Evolutionary conservation across 2,797 vertebrate species (phyloP).

Genomic region (Galaxias olidus): DNA sequence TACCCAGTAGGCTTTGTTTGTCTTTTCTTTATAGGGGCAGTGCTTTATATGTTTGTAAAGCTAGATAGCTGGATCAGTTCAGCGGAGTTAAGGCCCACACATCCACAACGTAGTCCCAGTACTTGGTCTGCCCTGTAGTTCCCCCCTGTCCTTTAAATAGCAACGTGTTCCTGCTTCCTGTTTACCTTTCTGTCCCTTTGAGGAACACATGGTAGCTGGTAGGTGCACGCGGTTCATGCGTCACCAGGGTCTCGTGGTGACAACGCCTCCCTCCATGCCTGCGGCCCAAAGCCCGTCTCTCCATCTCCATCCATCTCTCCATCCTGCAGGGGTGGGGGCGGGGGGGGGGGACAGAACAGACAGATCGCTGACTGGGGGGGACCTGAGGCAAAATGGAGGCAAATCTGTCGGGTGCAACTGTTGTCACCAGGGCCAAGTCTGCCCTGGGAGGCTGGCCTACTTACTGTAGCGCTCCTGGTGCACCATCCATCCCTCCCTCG

Average conservation of each 20-base stretch:
- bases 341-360: conserved; percentile 65
- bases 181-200: not conserved
- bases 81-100: too few relatives aligned
- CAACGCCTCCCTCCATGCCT: not conserved
- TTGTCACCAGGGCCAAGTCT: conserved; percentile 78
- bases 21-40: too few relatives aligned
- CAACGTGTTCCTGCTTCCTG: not conserved
- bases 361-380: conserved; percentile 72
- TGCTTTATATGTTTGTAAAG: too few relatives aligned
- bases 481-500: conserved; percentile 26
- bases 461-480: conserved; percentile 63
- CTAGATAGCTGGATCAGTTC: too few relatives aligned
- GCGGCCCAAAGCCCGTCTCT: not conserved
- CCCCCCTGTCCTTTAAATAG: too few relatives aligned
- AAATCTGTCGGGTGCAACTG: conserved; percentile 85
- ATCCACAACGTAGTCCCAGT: too few relatives aligned
- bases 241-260: too few relatives aligned
- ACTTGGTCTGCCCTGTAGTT: too few relatives aligned
- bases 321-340: conserved; percentile 59
- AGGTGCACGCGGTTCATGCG: too few relatives aligned
- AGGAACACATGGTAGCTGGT: not conserved
- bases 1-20: too few relatives aligned
- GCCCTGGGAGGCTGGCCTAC: conserved; percentile 84
- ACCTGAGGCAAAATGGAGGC: conserved; percentile 80
- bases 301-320: conserved; percentile 31